phyloP scores from a whole-genome alignment of 2,113 vertebrate species.

The Leucopsar rothschildi region DNA sequence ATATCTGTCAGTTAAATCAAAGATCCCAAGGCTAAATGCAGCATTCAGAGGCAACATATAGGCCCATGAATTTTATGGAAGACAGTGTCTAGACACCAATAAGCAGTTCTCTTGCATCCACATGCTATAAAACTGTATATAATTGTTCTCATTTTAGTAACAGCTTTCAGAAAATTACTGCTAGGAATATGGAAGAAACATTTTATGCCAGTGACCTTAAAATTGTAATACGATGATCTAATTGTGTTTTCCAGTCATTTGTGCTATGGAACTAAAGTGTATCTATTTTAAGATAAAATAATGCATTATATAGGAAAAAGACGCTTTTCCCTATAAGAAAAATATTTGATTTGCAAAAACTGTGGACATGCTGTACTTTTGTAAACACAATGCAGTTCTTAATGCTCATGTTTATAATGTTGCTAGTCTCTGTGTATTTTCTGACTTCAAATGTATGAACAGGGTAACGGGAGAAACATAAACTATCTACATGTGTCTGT shows the following conservation, averaged over 20 bases:
- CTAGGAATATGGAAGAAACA: neutral
- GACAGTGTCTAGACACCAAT: neutral
- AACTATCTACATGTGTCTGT: neutral
- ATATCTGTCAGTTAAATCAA: conserved; percentile 50
- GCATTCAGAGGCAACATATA: neutral
- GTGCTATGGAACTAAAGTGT: neutral
- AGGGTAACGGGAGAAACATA: neutral
- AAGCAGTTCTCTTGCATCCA: conserved; percentile 11
- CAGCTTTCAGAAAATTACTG: conserved; percentile 24
- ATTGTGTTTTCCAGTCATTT: neutral
- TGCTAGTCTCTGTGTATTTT: neutral
- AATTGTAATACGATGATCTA: neutral
- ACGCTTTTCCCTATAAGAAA: neutral
- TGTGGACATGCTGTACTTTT: neutral
- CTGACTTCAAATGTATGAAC: neutral
- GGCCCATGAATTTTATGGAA: conserved; percentile 19
- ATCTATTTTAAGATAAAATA: neutral
- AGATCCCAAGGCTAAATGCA: conserved; percentile 44
- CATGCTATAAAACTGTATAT: neutral
- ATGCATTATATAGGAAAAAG: neutral
- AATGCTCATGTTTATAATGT: neutral
- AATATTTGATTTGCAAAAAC: neutral
- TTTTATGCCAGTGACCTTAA: neutral
- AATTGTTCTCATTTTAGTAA: conserved; percentile 26
- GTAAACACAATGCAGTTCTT: neutral